Evolutionary conservation across 2,797 vertebrate genomes (phyloP).

Genomic region (Notolabrus celidotus): DNA sequence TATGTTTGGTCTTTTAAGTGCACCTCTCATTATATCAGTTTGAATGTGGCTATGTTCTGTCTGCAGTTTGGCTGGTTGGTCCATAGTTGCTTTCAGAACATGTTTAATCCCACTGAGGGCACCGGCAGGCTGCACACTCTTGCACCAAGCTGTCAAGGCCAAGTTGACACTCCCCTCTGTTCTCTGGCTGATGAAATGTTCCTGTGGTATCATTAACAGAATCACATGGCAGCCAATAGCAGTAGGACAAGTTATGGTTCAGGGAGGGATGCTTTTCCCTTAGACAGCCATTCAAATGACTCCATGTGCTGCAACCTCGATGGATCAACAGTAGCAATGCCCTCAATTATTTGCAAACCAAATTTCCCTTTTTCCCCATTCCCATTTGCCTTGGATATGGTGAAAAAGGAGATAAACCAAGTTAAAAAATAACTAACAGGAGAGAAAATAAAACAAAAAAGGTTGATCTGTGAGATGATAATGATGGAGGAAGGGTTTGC

Average conservation of each 20-base stretch:
- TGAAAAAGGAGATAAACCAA: conserved; percentile 37
- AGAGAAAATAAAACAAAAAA: background rate
- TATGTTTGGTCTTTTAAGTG: conserved; percentile 34
- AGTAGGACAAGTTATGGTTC: conserved; percentile 74
- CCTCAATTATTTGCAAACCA: conserved; percentile 78
- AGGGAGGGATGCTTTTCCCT: conserved; percentile 54
- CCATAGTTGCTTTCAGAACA: conserved; percentile 50
- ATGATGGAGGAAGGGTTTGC: background rate
- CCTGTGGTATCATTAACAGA: conserved; percentile 48
- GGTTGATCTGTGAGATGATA: background rate
- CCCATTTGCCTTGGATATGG: conserved; percentile 29
- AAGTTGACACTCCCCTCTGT: conserved; percentile 46
- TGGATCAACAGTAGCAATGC: conserved; percentile 61
- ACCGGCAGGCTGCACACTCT: conserved; percentile 49
- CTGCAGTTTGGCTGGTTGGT: conserved; percentile 2
- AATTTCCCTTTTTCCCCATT: too few relatives aligned
- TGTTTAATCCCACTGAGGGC: conserved; percentile 21
- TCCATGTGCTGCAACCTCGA: conserved; percentile 67
- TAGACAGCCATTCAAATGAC: conserved; percentile 74
- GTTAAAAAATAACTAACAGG: conserved; percentile 38
- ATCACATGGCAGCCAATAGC: conserved; percentile 78
- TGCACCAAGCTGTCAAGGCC: conserved; percentile 45
- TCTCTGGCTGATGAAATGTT: conserved; percentile 65
- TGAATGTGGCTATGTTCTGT: conserved; percentile 4
- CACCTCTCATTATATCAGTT: conserved; percentile 7